A percentile compares a stretch with the other conserved stretches of the same genome.
Evolutionary conservation across 2,888 invertebrate genomes (phyloP).

Genomic region (Pristionchus entomophagus): DNA sequence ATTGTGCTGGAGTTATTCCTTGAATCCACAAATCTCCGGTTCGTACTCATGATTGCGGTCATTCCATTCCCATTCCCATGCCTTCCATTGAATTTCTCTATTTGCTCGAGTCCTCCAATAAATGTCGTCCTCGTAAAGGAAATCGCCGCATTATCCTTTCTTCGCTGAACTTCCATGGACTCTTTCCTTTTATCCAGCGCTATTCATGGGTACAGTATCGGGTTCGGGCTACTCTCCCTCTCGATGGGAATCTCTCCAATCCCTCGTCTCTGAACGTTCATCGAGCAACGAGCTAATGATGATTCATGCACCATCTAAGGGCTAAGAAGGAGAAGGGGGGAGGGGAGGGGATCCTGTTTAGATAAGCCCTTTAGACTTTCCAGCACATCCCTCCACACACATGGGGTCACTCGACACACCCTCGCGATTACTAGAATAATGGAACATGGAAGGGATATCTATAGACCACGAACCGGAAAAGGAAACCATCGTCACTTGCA

Average conservation of each 20-base stretch:
- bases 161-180: constrained; percentile 16
- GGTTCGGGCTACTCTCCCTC: not conserved
- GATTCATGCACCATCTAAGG: constrained; percentile 6
- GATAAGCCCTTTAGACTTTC: constrained; percentile 35
- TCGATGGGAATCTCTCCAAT: constrained; percentile 11
- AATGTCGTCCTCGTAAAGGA: not conserved
- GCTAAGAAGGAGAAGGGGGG: not conserved
- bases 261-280: constrained; percentile 34
- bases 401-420: constrained; percentile 38
- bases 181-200: not conserved
- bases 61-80: not conserved
- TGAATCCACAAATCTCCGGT: not conserved
- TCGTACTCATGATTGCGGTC: not conserved
- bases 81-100: not conserved
- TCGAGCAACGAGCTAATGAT: not conserved
- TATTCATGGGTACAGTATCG: not conserved
- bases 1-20: no score
- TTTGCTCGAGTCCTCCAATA: constrained; percentile 26
- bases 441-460: constrained; percentile 8
- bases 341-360: constrained; percentile 21
- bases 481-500: not conserved
- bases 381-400: not conserved
- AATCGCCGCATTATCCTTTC: not conserved
- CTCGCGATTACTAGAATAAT: constrained; percentile 12
- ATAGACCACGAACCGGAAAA: not conserved